A percentile compares a stretch with the other conserved stretches of the same genome.
phyloP scores from a whole-genome alignment of 2,888 invertebrate species.

The Acanthosoma haemorrhoidale region DNA sequence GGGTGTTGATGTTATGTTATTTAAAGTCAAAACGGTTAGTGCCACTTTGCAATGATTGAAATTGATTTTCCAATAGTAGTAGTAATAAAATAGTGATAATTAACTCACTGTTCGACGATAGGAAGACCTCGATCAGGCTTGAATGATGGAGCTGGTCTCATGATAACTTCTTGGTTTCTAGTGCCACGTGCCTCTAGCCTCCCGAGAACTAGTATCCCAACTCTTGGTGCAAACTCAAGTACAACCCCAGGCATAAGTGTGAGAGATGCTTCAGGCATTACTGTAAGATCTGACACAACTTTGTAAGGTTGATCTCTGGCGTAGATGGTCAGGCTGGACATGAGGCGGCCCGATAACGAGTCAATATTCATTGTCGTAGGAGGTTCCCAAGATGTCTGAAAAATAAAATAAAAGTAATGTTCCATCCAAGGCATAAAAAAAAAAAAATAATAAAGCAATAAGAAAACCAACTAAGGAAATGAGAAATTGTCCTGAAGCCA shows the following conservation, averaged over 20 bases:
- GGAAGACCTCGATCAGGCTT: conserved; percentile 13
- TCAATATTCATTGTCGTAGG: conserved; percentile 57
- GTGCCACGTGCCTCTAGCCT: conserved; percentile 75
- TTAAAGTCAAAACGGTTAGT: no score
- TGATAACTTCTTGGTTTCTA: conserved; percentile 66
- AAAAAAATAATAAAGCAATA: no score
- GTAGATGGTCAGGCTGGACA: conserved; percentile 59
- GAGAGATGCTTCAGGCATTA: conserved; percentile 89
- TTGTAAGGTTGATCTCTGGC: conserved; percentile 66
- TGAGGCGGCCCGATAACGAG: conserved; percentile 70
- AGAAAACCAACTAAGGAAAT: no score
- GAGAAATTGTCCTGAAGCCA: no score
- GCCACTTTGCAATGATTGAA: no score
- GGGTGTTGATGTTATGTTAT: no score
- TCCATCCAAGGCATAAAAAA: no score
- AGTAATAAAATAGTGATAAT: neutral
- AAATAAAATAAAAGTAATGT: no score
- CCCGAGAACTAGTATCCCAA: conserved; percentile 92
- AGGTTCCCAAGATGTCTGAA: conserved; percentile 54
- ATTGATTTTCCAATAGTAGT: no score
- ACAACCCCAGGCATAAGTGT: conserved; percentile 82
- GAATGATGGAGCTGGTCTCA: conserved; percentile 48
- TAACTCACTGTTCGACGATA: conserved; percentile 32
- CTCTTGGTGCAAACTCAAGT: conserved; percentile 90
- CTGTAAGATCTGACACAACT: conserved; percentile 83